Conservation (phyloP, 2,888 invertebrate genomes). For the Rapana venosa region DNA sequence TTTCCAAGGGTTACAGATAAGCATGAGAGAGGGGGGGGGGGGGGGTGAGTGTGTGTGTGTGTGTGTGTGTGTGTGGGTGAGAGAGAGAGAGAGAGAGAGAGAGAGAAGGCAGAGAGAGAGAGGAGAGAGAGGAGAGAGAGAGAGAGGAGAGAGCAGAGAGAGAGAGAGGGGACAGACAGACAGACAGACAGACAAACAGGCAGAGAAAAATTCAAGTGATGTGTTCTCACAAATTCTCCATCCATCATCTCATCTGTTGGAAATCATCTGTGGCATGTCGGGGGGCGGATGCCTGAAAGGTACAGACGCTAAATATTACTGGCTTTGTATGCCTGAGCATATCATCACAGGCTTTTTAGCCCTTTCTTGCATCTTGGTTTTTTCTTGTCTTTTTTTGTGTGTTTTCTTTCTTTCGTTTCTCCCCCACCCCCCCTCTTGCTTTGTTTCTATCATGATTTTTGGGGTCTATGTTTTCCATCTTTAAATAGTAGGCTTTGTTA, state of each 20-base stretch:
- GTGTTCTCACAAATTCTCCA: no score
- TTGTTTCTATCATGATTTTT: not conserved
- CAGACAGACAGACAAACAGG: not conserved
- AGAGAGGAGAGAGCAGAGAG: no score
- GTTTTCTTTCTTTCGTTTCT: not conserved
- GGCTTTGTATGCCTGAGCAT: not conserved
- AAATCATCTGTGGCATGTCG: no score
- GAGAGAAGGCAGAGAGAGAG: no score
- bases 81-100: no score
- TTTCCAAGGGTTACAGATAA: no score
- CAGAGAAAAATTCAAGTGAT: not conserved
- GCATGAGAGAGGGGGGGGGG: no score
- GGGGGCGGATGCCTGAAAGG: not conserved
- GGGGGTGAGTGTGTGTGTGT: no score
- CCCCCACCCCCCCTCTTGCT: not conserved
- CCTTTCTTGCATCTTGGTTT: not conserved
- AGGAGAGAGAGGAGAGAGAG: no score
- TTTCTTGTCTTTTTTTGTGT: no score
- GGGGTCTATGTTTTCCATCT: not conserved
- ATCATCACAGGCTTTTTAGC: not conserved
- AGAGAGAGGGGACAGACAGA: not conserved
- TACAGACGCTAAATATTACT: not conserved
- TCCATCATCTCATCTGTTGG: no score
- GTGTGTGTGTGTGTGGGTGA: no score
- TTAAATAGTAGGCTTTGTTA: not conserved